phyloP scores from a whole-genome alignment of 2,797 vertebrate genomes.

The Hippoglossus hippoglossus region DNA sequence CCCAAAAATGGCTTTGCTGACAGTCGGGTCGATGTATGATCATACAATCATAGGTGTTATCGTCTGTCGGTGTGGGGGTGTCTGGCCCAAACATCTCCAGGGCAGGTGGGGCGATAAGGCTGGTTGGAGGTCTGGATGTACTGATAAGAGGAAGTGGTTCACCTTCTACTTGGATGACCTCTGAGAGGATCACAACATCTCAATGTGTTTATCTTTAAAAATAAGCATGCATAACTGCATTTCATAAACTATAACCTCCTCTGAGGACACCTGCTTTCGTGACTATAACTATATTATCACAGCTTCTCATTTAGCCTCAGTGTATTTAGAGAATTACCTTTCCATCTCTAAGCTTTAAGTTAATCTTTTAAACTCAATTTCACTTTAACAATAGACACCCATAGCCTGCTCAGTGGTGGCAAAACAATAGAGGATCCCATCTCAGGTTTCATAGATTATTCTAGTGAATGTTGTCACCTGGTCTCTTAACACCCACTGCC shows the following conservation, averaged over 20 bases:
- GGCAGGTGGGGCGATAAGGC: conserved; percentile 42
- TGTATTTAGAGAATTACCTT: conserved; percentile 50
- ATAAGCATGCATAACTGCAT: not conserved
- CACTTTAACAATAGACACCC: conserved; percentile 60
- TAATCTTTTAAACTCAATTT: conserved; percentile 66
- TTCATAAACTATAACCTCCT: not conserved
- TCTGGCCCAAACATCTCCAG: conserved; percentile 43
- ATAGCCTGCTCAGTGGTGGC: conserved; percentile 50
- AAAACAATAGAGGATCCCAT: conserved; percentile 28
- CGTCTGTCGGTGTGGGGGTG: conserved; percentile 41
- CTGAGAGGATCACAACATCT: conserved; percentile 14
- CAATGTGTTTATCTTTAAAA: no score
- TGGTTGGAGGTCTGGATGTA: conserved; percentile 49
- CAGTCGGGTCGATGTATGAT: conserved; percentile 56
- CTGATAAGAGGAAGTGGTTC: conserved; percentile 62
- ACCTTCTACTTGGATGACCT: conserved; percentile 36
- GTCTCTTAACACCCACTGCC: no score
- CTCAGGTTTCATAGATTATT: conserved; percentile 23
- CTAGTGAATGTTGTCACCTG: not conserved
- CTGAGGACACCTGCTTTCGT: conserved; percentile 3
- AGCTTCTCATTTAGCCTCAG: conserved; percentile 37
- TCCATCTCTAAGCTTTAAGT: conserved; percentile 43
- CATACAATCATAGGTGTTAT: conserved; percentile 45
- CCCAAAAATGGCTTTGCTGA: conserved; percentile 33
- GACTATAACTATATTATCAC: conserved; percentile 35